Conservation (phyloP, 2,113 vertebrate species). For the Eulacestoma nigropectus region DNA sequence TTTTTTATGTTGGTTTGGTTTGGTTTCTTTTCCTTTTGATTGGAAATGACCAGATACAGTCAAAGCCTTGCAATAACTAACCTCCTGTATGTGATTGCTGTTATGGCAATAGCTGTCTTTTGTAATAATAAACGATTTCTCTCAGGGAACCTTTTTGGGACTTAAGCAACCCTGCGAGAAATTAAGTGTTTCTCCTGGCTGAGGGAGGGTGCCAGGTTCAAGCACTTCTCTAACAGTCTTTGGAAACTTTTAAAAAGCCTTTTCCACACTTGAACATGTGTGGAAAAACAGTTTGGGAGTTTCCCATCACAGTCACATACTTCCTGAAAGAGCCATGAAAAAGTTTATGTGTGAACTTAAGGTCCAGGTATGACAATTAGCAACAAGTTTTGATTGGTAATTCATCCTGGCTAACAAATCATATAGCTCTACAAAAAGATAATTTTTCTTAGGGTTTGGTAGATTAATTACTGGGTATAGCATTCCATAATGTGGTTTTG, state of each 20-base stretch:
- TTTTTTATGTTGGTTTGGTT: not conserved
- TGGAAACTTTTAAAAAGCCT: not conserved
- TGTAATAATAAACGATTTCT: not conserved
- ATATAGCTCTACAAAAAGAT: not conserved
- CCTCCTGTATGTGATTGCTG: not conserved
- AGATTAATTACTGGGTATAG: not conserved
- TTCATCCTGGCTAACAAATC: not conserved
- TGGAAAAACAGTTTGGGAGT: constrained; percentile 10
- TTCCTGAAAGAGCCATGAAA: not conserved
- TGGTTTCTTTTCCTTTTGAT: not conserved
- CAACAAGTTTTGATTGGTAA: not conserved
- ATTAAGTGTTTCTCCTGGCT: constrained; percentile 19
- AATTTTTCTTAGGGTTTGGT: not conserved
- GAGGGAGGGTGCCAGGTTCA: not conserved
- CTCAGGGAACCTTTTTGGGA: not conserved
- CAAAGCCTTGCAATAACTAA: not conserved
- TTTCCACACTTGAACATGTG: not conserved
- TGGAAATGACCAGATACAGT: not conserved
- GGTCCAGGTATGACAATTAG: not conserved
- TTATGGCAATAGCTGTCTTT: not conserved
- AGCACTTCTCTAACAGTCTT: not conserved
- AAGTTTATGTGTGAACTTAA: not conserved
- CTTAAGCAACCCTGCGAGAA: not conserved
- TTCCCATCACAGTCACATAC: not conserved
- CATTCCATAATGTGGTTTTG: not conserved